Evolutionary conservation across 2,113 vertebrate genomes (phyloP).

Genomic region (Eupsittula cactorum): DNA sequence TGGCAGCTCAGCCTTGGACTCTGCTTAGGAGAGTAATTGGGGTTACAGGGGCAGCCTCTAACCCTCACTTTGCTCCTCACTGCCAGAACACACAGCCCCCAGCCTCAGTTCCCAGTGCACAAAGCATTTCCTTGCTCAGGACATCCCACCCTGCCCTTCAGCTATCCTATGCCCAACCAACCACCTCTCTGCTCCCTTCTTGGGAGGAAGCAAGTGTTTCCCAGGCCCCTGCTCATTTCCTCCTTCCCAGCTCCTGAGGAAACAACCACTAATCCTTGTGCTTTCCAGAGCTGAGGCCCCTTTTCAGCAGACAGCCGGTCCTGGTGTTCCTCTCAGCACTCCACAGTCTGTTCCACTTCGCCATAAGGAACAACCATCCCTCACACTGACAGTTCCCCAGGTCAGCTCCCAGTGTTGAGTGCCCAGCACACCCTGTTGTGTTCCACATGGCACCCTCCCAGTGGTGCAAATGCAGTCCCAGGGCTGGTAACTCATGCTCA

Average conservation of each 20-base stretch:
- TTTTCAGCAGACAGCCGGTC: not conserved
- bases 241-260: not conserved
- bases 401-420: not conserved
- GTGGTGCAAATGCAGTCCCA: accelerated
- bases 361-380: not conserved
- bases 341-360: not conserved
- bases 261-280: not conserved
- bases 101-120: not conserved
- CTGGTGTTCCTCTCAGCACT: not conserved
- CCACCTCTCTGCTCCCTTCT: not conserved
- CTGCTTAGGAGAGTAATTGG: not conserved
- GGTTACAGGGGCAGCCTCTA: not conserved
- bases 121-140: not conserved
- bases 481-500: not conserved
- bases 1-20: not conserved
- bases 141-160: not conserved
- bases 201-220: not conserved
- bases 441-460: not conserved
- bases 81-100: not conserved
- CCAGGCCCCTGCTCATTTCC: not conserved
- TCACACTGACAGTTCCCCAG: not conserved
- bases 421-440: not conserved
- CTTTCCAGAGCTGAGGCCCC: not conserved
- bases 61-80: not conserved
- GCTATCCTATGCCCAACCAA: not conserved